Conservation (phyloP, 2,113 vertebrate species). For the Apaloderma vittatum region DNA sequence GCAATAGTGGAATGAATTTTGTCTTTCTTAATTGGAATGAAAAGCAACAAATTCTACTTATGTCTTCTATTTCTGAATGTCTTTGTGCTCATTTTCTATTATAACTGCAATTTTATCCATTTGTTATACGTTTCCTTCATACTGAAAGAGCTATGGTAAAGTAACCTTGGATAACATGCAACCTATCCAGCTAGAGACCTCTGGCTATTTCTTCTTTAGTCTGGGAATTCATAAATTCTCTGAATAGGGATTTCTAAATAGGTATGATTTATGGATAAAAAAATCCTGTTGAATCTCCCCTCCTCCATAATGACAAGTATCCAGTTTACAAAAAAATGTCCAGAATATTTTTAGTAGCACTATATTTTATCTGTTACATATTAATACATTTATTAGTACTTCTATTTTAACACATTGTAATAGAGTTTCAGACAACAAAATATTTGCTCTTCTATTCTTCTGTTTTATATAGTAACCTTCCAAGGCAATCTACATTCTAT, state of each 20-base stretch:
- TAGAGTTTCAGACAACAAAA: not conserved
- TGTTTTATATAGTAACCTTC: not conserved
- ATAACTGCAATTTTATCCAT: not conserved
- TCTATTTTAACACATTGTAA: not conserved
- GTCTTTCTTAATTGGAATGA: slow-evolving; percentile 5
- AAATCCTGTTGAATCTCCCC: not conserved
- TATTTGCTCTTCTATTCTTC: not conserved
- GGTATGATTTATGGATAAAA: not conserved
- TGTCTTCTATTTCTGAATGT: slow-evolving; percentile 23
- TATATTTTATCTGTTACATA: too few relatives aligned
- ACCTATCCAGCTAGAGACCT: not conserved
- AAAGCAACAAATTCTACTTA: slow-evolving; percentile 19
- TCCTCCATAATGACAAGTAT: not conserved
- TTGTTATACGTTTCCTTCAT: not conserved
- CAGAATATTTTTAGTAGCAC: not conserved
- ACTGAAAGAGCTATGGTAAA: not conserved
- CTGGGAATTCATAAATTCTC: not conserved
- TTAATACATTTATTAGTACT: not conserved
- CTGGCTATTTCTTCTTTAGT: not conserved
- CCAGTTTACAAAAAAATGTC: not conserved
- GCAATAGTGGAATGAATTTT: not conserved
- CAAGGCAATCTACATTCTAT: not conserved
- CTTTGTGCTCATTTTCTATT: not conserved
- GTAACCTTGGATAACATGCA: not conserved
- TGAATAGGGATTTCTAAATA: not conserved